Evolutionary conservation across 2,888 invertebrate species (phyloP).

Genomic region (Rotaria macrura): DNA sequence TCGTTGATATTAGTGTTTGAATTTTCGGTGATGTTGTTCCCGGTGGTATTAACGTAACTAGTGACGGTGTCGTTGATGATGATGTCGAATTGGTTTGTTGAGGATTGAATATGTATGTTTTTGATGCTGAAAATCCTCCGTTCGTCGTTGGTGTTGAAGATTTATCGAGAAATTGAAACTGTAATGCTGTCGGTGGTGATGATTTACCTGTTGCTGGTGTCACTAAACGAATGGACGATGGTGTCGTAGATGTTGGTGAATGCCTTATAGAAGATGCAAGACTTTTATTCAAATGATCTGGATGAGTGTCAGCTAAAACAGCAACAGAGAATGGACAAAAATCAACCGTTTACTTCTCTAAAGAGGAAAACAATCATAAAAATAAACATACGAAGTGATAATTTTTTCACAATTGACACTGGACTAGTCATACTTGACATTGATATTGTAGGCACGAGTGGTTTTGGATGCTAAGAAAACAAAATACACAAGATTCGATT

Average conservation of each 20-base stretch:
- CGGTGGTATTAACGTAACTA: background rate
- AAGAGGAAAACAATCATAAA: background rate
- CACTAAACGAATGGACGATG: background rate
- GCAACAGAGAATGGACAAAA: too few relatives aligned
- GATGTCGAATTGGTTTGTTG: background rate
- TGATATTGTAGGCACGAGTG: conserved; percentile 7
- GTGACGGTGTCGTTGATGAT: background rate
- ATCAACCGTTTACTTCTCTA: background rate
- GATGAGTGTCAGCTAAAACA: background rate
- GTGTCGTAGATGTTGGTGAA: background rate
- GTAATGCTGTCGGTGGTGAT: background rate
- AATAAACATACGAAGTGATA: background rate
- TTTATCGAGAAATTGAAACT: conserved; percentile 17
- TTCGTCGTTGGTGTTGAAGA: background rate
- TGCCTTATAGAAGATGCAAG: background rate
- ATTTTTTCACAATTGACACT: background rate
- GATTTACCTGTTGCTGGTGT: conserved; percentile 1
- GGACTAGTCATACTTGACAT: background rate
- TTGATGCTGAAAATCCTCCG: background rate
- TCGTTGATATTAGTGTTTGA: conserved; percentile 7
- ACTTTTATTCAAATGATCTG: background rate
- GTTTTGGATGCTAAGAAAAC: background rate
- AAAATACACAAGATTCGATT: background rate
- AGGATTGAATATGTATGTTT: background rate
- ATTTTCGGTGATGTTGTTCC: background rate